Evolutionary conservation across 2,888 invertebrate species (phyloP).

Genomic region (Troides helena): DNA sequence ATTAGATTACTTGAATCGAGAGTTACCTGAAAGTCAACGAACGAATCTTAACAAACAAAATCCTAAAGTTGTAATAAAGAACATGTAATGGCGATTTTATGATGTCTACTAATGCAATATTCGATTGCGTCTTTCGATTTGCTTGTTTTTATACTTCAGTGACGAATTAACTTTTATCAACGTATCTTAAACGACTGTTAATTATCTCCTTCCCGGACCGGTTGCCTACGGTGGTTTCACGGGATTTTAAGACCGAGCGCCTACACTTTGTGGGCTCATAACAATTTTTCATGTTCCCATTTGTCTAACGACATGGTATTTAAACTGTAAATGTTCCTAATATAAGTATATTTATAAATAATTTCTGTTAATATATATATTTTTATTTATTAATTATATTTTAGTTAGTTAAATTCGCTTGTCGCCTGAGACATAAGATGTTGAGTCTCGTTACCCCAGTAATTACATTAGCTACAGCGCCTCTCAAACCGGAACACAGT

Average conservation of each 20-base stretch:
- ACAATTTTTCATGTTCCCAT: conserved; percentile 39
- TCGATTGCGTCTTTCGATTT: conserved; percentile 28
- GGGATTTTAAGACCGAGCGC: conserved; percentile 38
- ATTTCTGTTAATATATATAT: too few relatives aligned
- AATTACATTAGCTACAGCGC: too few relatives aligned
- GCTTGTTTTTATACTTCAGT: conserved; percentile 33
- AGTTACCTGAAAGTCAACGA: too few relatives aligned
- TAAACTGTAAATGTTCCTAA: too few relatives aligned
- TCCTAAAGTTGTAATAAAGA: background rate
- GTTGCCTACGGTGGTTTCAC: conserved; percentile 35
- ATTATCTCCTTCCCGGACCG: conserved; percentile 38
- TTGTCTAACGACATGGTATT: conserved; percentile 17
- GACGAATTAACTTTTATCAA: conserved; percentile 43
- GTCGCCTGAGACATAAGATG: too few relatives aligned
- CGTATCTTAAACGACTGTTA: conserved; percentile 45
- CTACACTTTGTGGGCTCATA: conserved; percentile 37
- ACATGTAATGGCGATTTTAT: conserved; percentile 4
- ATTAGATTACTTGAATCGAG: too few relatives aligned
- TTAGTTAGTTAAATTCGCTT: too few relatives aligned
- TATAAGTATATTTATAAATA: too few relatives aligned
- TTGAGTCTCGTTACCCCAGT: too few relatives aligned
- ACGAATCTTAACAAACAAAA: too few relatives aligned
- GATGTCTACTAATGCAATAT: conserved; percentile 32
- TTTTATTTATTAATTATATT: too few relatives aligned
- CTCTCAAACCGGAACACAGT: too few relatives aligned